These are phyloP conservation scores for Cheilosia scutellata DNA, from an alignment of 2,888 invertebrate species.

Conservation along the genomic window DNA sequence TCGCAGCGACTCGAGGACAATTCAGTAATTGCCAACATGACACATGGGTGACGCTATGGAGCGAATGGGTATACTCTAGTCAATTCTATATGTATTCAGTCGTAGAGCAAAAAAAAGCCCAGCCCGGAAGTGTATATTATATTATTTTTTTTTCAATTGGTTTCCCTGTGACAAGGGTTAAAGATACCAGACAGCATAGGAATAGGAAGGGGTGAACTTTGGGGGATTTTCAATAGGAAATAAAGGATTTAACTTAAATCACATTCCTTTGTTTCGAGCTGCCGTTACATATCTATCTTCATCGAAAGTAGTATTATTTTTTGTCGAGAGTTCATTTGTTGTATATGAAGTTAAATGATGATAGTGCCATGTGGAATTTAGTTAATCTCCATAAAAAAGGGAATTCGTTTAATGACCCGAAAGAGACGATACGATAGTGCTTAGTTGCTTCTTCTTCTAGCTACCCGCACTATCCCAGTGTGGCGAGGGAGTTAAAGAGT, in stretches of 20 bases:
- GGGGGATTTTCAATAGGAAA: constrained; percentile 34
- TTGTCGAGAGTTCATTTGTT: constrained; percentile 32
- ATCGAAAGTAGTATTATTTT: background rate
- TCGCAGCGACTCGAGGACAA: constrained; percentile 14
- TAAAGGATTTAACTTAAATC: constrained; percentile 52
- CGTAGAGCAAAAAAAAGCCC: background rate
- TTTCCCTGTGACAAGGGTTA: constrained; percentile 50
- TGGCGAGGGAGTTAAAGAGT: background rate
- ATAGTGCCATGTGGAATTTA: constrained; percentile 51
- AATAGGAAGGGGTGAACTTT: constrained; percentile 14
- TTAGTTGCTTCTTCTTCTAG: background rate
- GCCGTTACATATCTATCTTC: background rate
- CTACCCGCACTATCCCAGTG: background rate
- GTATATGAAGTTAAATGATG: constrained; percentile 37
- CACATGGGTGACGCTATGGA: constrained; percentile 17
- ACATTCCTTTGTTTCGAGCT: constrained; percentile 43
- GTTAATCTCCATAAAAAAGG: constrained; percentile 48
- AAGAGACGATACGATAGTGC: constrained; percentile 42
- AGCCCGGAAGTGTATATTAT: constrained; percentile 29
- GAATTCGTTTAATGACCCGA: constrained; percentile 48
- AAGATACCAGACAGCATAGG: constrained; percentile 14
- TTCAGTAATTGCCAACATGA: constrained; percentile 54
- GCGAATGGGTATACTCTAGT: background rate
- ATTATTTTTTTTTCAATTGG: constrained; percentile 37
- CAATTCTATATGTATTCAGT: background rate